Evolutionary conservation across 1,140 invertebrate genomes (phyloP).

Genomic region (Delia radicum): DNA sequence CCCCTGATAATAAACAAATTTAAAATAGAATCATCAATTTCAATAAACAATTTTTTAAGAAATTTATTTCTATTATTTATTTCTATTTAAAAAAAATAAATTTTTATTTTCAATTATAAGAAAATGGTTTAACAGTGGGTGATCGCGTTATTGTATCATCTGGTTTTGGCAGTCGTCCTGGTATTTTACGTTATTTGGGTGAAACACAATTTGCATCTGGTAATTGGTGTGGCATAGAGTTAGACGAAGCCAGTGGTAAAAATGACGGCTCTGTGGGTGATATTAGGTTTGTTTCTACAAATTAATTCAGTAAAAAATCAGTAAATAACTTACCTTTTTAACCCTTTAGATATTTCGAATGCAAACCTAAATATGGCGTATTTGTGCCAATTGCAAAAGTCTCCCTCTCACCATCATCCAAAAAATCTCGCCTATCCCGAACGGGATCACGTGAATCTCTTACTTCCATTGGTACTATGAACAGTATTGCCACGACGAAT

Average conservation of each 20-base stretch:
- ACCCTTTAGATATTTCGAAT: slow-evolving; percentile 86
- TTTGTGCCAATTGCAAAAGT: slow-evolving; percentile 91
- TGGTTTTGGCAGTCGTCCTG: slow-evolving; percentile 82
- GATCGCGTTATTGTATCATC: slow-evolving; percentile 88
- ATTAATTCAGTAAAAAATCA: too few relatives aligned
- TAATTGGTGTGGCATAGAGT: slow-evolving; percentile 92
- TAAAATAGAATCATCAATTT: too few relatives aligned
- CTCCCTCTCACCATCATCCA: slow-evolving; percentile 75
- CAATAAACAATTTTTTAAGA: too few relatives aligned
- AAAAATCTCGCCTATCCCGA: slow-evolving; percentile 67
- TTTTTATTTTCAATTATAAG: slow-evolving; percentile 29
- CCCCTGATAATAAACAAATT: too few relatives aligned
- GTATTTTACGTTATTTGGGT: slow-evolving; percentile 82
- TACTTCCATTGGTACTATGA: slow-evolving; percentile 71
- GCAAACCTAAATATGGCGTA: slow-evolving; percentile 83
- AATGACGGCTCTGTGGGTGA: slow-evolving; percentile 94
- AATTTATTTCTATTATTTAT: neutral
- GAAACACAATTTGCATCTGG: slow-evolving; percentile 86
- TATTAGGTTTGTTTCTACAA: slow-evolving; percentile 62
- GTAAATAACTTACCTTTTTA: too few relatives aligned
- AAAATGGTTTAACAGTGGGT: slow-evolving; percentile 68
- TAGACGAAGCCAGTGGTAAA: slow-evolving; percentile 91
- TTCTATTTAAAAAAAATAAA: too few relatives aligned
- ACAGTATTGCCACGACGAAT: slow-evolving; percentile 67
- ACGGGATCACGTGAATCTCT: slow-evolving; percentile 84